phyloP scores from a whole-genome alignment of 2,797 vertebrate species.

The Rhinella marina region DNA sequence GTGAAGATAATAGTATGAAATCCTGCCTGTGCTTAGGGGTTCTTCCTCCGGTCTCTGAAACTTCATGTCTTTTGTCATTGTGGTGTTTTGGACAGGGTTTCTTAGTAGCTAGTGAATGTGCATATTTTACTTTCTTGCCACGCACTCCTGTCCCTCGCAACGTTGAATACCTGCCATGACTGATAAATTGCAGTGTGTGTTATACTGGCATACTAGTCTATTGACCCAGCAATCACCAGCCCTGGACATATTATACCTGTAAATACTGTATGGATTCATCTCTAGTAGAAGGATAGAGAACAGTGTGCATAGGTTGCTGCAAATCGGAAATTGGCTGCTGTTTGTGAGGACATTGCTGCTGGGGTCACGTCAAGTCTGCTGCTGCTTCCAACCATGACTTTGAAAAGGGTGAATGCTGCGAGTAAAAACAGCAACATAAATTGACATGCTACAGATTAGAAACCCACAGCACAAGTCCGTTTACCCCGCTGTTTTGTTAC shows the following conservation, averaged over 20 bases:
- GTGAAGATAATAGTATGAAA: background rate
- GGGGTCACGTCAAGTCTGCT: no score
- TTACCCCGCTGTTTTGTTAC: no score
- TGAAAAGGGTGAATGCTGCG: no score
- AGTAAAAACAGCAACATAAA: no score
- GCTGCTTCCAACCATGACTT: no score
- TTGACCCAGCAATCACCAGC: background rate
- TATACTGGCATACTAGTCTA: background rate
- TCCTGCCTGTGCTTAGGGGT: no score
- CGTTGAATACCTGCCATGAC: background rate
- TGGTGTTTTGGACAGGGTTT: background rate
- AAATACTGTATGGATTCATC: background rate
- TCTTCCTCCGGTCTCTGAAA: background rate
- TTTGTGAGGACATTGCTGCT: no score
- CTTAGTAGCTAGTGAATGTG: background rate
- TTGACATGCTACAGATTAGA: no score
- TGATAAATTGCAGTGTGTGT: background rate
- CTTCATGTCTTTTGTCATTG: background rate
- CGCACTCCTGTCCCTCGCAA: background rate
- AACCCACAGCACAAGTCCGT: no score
- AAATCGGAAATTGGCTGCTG: no score
- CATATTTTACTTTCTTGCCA: constrained; percentile 4
- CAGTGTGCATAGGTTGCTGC: background rate
- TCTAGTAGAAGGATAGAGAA: background rate
- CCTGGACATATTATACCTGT: background rate